Evolutionary conservation across 2,113 vertebrate genomes (phyloP).

Genomic region (Pristiophorus japonicus): DNA sequence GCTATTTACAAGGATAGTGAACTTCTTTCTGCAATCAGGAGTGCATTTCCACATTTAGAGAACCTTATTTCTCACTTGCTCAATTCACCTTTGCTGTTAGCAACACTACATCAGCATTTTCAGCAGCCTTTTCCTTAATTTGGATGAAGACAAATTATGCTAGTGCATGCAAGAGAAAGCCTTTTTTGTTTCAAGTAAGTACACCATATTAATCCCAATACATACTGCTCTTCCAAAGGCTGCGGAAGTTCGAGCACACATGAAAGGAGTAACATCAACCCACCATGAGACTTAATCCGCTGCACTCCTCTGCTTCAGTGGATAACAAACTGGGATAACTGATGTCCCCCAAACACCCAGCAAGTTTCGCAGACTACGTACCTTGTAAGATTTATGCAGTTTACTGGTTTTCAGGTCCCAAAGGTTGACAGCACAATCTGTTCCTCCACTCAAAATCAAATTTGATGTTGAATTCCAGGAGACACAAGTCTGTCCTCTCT

Average conservation of each 20-base stretch:
- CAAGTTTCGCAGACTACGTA: not conserved
- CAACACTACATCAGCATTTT: not conserved
- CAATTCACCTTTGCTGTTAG: not conserved
- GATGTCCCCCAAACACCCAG: not conserved
- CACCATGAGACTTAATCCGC: not conserved
- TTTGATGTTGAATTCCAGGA: not conserved
- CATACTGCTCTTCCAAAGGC: not conserved
- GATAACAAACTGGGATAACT: not conserved
- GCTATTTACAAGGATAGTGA: not conserved
- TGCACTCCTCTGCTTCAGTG: not conserved
- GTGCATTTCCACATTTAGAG: not conserved
- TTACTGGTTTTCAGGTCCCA: conserved; percentile 18
- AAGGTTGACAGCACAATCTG: not conserved
- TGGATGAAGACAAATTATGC: no score
- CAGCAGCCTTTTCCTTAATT: no score
- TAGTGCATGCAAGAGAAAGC: not conserved
- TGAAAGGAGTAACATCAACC: not conserved
- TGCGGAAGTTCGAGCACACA: not conserved
- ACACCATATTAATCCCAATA: not conserved
- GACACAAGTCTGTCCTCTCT: conserved; percentile 30
- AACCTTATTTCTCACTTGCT: not conserved
- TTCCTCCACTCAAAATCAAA: conserved; percentile 21
- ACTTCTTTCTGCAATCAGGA: not conserved
- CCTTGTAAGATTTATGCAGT: conserved; percentile 20
- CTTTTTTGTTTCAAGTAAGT: not conserved